Base-by-base conservation (phyloP, 2,888 invertebrate species). In the Sepioteuthis lessoniana region DNA sequence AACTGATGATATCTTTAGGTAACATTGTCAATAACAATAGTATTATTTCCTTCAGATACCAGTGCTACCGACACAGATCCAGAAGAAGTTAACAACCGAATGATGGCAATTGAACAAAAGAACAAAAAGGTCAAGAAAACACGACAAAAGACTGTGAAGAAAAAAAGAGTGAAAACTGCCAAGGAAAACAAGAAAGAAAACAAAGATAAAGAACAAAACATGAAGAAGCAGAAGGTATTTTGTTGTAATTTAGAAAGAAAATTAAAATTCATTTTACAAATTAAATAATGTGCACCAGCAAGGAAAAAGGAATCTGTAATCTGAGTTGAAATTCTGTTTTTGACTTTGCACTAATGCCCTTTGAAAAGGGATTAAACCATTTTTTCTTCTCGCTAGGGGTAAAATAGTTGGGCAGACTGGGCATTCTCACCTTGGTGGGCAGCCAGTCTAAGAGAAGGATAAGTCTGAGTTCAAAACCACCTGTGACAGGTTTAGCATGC, bases 21-120 rank as follows among this genome's bases (percentile, higher is more conserved):
- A 60, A 28, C 28, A 28, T 60, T 28, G 47, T 47, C 19, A 13
- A 47, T 55, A 55, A 55, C 55, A 55, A 55, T 55, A 55, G 0
- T 55, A 31, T 19, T 37, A 46, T 46, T 35, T 90, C 90, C n/a
- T 93, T 94, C 94, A 94, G 97, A 97, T 95, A 96, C 97, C 16
- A 97, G 97, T 95, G 96, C 97, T 76, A 97, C 97, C 93, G 97
- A 97, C 94, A 97, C 97, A 90, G 97, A 97, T 95, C 96, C 96
- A 90, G 97, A 97, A 95, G 97, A 97, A 94, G 96, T 96, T 93
- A 95, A 95, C 91, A 96, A 96, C 95, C 95, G 96, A 92, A 95
- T 96, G 93, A 95, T 95, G 90, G 95, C 95, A 60, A 94, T 95
- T 46, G 93, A 37, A 93, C 47, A 93, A 55, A 94, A 94, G 47